Evolutionary conservation across 92 coral and sea anemone species (phyloP).

Genomic region (Umimayanthus kanabou): DNA sequence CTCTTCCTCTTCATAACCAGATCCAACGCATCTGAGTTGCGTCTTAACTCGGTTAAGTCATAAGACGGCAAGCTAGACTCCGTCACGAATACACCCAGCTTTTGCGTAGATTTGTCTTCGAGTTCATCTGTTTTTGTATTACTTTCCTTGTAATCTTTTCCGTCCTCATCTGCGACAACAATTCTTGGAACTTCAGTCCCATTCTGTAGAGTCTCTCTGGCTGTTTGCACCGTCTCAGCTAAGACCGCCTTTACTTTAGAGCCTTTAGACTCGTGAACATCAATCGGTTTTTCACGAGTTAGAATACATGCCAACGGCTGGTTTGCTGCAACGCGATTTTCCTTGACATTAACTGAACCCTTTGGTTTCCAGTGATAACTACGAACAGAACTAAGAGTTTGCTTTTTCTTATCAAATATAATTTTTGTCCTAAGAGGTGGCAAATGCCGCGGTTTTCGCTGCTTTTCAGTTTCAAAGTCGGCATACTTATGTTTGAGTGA

Average conservation of each 20-base stretch:
- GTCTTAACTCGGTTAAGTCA: neutral
- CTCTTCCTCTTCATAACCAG: neutral
- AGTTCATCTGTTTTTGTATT: neutral
- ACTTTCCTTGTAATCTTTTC: neutral
- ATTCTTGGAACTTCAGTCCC: neutral
- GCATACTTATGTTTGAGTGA: slow-evolving; percentile 8
- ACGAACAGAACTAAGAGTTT: neutral
- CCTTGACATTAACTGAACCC: neutral
- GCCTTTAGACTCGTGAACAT: slow-evolving; percentile 2
- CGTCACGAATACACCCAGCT: neutral
- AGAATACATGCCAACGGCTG: neutral
- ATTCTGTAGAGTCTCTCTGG: neutral
- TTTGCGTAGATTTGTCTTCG: neutral
- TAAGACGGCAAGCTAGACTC: slow-evolving; percentile 3
- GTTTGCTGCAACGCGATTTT: neutral
- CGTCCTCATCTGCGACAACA: neutral
- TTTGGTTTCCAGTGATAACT: slow-evolving; percentile 14
- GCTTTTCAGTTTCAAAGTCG: neutral
- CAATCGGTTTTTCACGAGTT: neutral
- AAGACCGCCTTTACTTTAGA: neutral
- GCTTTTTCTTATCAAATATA: slow-evolving; percentile 11
- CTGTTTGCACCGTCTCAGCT: neutral
- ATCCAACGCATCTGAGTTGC: slow-evolving; percentile 2
- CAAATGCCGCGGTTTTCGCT: neutral
- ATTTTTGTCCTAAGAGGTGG: slow-evolving; percentile 22